phyloP scores from a whole-genome alignment of 2,888 invertebrate species.

The Neria commutata region DNA sequence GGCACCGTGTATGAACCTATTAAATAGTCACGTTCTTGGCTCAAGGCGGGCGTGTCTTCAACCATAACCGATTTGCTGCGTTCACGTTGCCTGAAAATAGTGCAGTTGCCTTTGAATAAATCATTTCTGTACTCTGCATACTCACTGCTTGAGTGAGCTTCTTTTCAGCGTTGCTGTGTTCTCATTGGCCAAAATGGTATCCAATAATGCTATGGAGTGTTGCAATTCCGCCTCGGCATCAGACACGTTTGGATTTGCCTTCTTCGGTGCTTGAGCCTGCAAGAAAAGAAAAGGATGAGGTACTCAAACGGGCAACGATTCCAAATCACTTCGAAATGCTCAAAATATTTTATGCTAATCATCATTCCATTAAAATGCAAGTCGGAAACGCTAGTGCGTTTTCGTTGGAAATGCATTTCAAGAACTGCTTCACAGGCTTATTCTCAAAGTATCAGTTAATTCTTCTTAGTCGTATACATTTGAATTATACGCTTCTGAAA shows the following conservation, averaged over 20 bases:
- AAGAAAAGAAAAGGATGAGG: not conserved
- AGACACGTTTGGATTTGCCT: not conserved
- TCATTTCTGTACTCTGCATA: slow-evolving; percentile 4
- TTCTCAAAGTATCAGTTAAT: no score
- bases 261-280: not conserved
- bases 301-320: not conserved
- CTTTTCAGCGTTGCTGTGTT: slow-evolving; percentile 65
- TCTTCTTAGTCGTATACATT: no score
- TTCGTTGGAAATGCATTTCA: no score
- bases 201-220: slow-evolving; percentile 67
- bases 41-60: slow-evolving; percentile 64
- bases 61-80: slow-evolving; percentile 73
- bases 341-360: no score
- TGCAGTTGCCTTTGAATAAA: no score
- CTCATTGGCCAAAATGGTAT: slow-evolving; percentile 68
- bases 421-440: no score
- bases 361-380: no score
- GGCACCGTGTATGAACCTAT: slow-evolving; percentile 33
- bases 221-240: slow-evolving; percentile 58
- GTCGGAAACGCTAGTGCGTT: no score
- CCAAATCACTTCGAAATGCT: no score
- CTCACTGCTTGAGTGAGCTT: slow-evolving; percentile 60
- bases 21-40: slow-evolving; percentile 40
- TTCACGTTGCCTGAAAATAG: slow-evolving; percentile 63
- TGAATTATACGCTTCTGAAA: no score